These are phyloP conservation scores for Oreotrochilus melanogaster DNA, from an alignment of 2,113 vertebrate genomes.

Conservation along the genomic window DNA sequence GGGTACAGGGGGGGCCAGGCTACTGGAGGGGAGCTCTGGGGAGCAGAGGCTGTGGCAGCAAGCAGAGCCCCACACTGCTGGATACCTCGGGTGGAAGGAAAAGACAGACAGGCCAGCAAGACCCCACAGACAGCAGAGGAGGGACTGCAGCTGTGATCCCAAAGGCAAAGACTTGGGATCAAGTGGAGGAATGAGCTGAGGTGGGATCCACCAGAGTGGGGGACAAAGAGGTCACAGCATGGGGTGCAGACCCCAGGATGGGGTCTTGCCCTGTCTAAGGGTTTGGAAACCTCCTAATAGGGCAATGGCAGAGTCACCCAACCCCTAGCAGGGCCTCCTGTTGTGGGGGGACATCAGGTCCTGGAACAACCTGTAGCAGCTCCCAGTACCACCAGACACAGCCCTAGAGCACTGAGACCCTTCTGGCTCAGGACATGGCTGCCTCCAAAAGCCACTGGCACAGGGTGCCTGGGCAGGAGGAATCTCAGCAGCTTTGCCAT, in stretches of 20 bases:
- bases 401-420: neutral
- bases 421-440: accelerated
- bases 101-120: neutral
- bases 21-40: neutral
- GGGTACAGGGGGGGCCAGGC: accelerated
- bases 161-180: neutral
- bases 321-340: accelerated
- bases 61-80: accelerated
- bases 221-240: neutral
- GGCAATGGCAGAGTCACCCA: accelerated
- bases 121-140: neutral
- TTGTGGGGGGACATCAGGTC: accelerated
- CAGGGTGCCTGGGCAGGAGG: accelerated
- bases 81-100: accelerated
- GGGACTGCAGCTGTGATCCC: accelerated
- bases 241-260: too few species aligned
- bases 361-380: neutral
- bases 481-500: accelerated
- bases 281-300: accelerated
- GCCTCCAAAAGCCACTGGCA: accelerated
- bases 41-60: neutral
- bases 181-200: accelerated
- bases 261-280: too few species aligned
- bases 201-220: neutral
- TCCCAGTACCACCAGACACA: neutral